Base-by-base conservation (phyloP, 2,113 vertebrate genomes). In the Oryzias javanicus region DNA sequence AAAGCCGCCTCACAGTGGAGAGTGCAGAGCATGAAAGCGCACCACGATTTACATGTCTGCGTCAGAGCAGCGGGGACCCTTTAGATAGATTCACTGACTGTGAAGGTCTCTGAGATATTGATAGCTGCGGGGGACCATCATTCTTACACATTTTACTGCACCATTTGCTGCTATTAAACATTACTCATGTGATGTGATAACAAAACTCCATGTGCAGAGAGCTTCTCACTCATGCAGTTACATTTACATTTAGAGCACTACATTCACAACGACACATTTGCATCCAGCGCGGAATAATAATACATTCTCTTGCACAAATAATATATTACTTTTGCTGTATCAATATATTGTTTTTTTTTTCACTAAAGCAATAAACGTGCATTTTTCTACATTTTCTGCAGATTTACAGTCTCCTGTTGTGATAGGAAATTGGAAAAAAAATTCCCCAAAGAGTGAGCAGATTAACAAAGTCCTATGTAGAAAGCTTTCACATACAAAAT, bases 111-210 rank as follows among this genome's bases (percentile, higher is more conserved):
- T 46, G 51, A 73, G 75, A 79, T 72, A 78, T 84, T 84, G 66
- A 82, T 75, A 63, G 49, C 62, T 52, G 13, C 44, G 75, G 56
- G 70, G 59, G 35, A 49, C 10, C 56, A 70, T 73, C 74, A 79
- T 54, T 80, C 64, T 55, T 67, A 19, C 29, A 66, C 57, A 67
- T 79, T 64, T 82, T 77, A 74, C 62, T 67, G 76, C 75, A 61
- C 55, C 69, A 65, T 76, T 81, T 81, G 55, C 55, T 83, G 71
- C 54, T 55, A 74, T 79, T 87, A 64, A 78, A 72, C 77, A 84
- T 86, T 68, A 53, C 44, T 86, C 73, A 72, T 78, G 71, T 74
- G 58, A 66, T 49, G 64, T 66, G 67, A 81, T 82, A 79, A 79
- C 66, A 78, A 76, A 81, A 62, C 55, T 64, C 75, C 72, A 72